phyloP scores from a whole-genome alignment of 2,797 vertebrate species.

The Typhlichthys subterraneus region DNA sequence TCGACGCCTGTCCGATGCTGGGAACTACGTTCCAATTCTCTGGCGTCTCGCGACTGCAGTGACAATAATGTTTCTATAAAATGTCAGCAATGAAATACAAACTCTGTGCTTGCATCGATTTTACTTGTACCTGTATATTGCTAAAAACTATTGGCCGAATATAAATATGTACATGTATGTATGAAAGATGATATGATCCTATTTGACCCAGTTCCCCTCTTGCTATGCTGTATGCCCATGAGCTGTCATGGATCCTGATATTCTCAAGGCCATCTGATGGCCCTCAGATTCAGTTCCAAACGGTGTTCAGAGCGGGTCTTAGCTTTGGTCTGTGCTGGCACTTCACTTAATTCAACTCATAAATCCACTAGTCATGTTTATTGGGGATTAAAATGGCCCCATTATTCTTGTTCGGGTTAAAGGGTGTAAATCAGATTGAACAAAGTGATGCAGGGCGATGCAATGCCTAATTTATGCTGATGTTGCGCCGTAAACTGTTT shows the following conservation, averaged over 20 bases:
- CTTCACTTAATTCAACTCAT: conserved; percentile 53
- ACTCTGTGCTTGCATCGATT: no score
- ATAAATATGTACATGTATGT: no score
- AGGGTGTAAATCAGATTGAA: conserved; percentile 55
- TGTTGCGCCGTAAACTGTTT: conserved; percentile 71
- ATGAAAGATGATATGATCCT: not conserved
- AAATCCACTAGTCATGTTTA: conserved; percentile 55
- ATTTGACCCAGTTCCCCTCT: conserved; percentile 15
- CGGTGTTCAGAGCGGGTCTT: conserved; percentile 28
- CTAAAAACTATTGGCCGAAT: no score
- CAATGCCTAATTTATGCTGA: conserved; percentile 68
- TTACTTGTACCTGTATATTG: no score
- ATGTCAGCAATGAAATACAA: no score
- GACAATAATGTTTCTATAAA: no score
- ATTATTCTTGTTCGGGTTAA: conserved; percentile 56
- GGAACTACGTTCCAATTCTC: no score
- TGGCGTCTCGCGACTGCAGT: no score
- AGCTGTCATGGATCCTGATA: conserved; percentile 36
- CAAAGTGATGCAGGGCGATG: conserved; percentile 51
- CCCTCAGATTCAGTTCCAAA: conserved; percentile 21
- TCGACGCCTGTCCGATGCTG: no score
- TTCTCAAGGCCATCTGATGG: conserved; percentile 11
- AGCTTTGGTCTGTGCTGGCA: conserved; percentile 35
- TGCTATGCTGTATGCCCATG: conserved; percentile 40
- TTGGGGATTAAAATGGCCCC: conserved; percentile 43